A percentile compares a stretch with the other conserved stretches of the same genome.
Conservation (phyloP, 2,888 invertebrate species). For the Plebejus anna region DNA sequence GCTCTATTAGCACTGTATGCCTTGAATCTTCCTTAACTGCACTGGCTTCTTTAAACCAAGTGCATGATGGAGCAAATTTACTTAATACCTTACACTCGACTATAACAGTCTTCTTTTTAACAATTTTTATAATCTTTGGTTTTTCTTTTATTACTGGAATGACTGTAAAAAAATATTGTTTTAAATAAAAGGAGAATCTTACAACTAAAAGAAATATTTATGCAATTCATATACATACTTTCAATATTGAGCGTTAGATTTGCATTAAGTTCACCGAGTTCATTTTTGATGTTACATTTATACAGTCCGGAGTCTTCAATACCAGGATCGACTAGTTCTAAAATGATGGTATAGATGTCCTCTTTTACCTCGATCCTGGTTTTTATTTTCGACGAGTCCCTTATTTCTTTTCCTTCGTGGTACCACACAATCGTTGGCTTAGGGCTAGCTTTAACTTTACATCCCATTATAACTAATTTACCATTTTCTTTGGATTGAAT, state of each 20-base stretch:
- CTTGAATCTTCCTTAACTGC: conserved; percentile 88
- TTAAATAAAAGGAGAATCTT: neutral
- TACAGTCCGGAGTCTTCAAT: conserved; percentile 98
- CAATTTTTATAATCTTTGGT: conserved; percentile 93
- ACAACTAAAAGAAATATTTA: conserved; percentile 1
- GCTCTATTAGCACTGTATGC: conserved; percentile 87
- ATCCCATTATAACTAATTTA: conserved; percentile 74
- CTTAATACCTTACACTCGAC: conserved; percentile 97
- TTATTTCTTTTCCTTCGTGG: conserved; percentile 82
- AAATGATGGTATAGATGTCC: conserved; percentile 91
- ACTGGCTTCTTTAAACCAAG: conserved; percentile 94
- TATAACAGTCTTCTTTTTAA: conserved; percentile 94
- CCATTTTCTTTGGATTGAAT: conserved; percentile 87
- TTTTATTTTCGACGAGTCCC: conserved; percentile 89
- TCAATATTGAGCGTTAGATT: conserved; percentile 98
- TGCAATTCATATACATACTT: conserved; percentile 82
- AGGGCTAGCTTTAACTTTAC: conserved; percentile 75
- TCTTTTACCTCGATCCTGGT: conserved; percentile 88
- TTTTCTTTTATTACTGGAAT: conserved; percentile 96
- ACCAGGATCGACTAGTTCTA: conserved; percentile 94
- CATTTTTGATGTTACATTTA: conserved; percentile 98
- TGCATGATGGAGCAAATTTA: conserved; percentile 94
- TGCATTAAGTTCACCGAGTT: conserved; percentile 97
- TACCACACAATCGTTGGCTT: conserved; percentile 75
- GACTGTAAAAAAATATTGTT: conserved; percentile 72